Conservation (phyloP, 2,797 vertebrate genomes). For the Gobio occitaniae region DNA sequence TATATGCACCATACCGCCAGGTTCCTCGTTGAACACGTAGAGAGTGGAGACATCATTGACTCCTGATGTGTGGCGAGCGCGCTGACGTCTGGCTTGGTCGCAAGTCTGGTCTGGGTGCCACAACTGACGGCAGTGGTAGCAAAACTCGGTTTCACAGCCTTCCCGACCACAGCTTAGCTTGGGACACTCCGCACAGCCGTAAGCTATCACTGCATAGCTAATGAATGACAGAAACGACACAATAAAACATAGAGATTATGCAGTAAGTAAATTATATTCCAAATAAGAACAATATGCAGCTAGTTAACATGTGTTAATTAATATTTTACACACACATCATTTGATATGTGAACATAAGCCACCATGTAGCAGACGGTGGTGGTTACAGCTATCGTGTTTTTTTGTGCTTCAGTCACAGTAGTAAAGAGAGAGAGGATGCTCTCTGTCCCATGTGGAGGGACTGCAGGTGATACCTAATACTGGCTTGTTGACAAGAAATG, state of each 20-base stretch:
- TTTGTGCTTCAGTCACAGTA: conserved; percentile 48
- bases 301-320: neutral
- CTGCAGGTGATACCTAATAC: conserved; percentile 48
- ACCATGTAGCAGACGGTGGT: neutral
- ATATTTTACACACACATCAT: conserved; percentile 23
- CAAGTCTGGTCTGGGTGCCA: conserved; percentile 90
- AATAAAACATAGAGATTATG: neutral
- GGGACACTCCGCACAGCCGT: conserved; percentile 86
- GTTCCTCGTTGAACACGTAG: conserved; percentile 81
- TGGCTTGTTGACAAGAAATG: conserved; percentile 32
- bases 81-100: conserved; percentile 80
- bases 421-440: conserved; percentile 22
- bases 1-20: conserved; percentile 70
- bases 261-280: neutral
- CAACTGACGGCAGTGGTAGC: conserved; percentile 89
- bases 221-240: conserved; percentile 25
- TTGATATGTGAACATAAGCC: conserved; percentile 7
- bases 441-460: neutral
- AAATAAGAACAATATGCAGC: neutral
- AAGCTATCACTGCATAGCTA: conserved; percentile 88
- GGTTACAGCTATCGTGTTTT: conserved; percentile 55
- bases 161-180: conserved; percentile 85
- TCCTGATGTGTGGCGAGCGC: conserved; percentile 77
- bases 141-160: conserved; percentile 88
- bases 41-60: conserved; percentile 75